Evolutionary conservation across 1,140 invertebrate species (phyloP).

Genomic region (Tyrophagus putrescentiae): DNA sequence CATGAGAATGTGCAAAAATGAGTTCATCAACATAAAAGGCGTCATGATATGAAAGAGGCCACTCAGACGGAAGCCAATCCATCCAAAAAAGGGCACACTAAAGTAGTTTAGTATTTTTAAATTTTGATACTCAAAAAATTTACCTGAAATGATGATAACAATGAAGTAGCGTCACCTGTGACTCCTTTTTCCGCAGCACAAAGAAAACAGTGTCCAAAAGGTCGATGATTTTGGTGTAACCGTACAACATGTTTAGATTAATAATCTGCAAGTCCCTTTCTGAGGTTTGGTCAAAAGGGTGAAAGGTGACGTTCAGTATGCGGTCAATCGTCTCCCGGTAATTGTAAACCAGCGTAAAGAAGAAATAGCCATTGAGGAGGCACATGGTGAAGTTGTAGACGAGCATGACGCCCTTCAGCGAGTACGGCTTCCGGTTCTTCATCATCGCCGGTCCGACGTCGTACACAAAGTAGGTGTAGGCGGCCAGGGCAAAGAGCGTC

Average conservation of each 20-base stretch:
- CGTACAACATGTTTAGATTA: too few relatives aligned
- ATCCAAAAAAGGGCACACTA: slow-evolving; percentile 13
- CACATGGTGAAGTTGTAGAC: not conserved
- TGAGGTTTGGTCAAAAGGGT: too few relatives aligned
- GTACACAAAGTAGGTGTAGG: slow-evolving; percentile 18
- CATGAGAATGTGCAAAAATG: slow-evolving; percentile 45
- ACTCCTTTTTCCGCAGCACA: not conserved
- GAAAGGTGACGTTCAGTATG: too few relatives aligned
- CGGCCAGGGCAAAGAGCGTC: slow-evolving; percentile 9
- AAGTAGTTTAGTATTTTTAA: too few relatives aligned
- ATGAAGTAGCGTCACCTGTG: not conserved
- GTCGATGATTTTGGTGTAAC: slow-evolving; percentile 27
- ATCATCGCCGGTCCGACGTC: slow-evolving; percentile 22
- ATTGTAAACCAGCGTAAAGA: too few relatives aligned
- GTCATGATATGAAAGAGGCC: slow-evolving; percentile 30
- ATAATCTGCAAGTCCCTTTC: too few relatives aligned
- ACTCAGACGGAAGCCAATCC: slow-evolving; percentile 27
- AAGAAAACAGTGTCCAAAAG: not conserved
- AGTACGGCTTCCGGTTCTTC: slow-evolving; percentile 23
- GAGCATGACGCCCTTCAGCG: slow-evolving; percentile 18
- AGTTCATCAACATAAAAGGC: slow-evolving; percentile 49
- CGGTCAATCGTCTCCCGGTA: too few relatives aligned
- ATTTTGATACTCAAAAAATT: too few relatives aligned
- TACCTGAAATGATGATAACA: slow-evolving; percentile 3
- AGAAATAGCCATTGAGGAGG: not conserved